Base-by-base conservation (phyloP, 1,140 invertebrate genomes). In the Drosophila setifemur region DNA sequence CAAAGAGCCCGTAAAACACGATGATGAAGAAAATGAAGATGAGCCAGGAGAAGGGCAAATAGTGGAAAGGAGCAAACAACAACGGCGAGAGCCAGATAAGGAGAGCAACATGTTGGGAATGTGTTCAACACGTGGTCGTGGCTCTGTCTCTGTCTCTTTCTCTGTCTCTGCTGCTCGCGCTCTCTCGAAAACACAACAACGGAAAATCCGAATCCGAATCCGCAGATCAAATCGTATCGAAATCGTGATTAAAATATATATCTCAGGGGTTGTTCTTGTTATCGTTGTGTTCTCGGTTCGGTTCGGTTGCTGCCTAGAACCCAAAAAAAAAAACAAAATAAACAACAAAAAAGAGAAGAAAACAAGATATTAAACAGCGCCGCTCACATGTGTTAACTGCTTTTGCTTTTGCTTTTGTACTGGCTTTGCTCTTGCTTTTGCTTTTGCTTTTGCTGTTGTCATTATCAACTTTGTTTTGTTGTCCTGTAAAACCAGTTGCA, bases 41-140 rank as follows among this genome's bases (percentile, higher is more conserved):
- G 8, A 37, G 2, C 14, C 9, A 7, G 6, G 39, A 9, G 23
- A 9, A 18, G 8, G 29, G 12, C 9, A 40, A 9, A 21, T 16
- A 45, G 23, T 21, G 47, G 12, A 47, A 18, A 54, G 37, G 18
- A 19, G 28, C 9, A 16, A 33, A 12, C 9, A 1, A 6, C 4
- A 5, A 11, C 31, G 5, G 29, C n/a, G 11, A 14, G 39, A 33
- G 33, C 26, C 28, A 33, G 31, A 43, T 11, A 45, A 40, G 31
- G 43, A 40, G 54, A 74, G 49, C 58, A 83, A 75, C 74, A 74
- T 83, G 79, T 85, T 85, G 55, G 50, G 71, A 83, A 83, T 85
- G 64, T 83, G 79, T 78, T 83, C 55, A 83, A 85, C 79, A 83
- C 79, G 79, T 83, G 79, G 79, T 78, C 54, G 40, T 49, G 25